A percentile compares a stretch with the other conserved stretches of the same genome.
Evolutionary conservation across 2,797 vertebrate species (phyloP).

Genomic region (Thripadectes ignobilis): DNA sequence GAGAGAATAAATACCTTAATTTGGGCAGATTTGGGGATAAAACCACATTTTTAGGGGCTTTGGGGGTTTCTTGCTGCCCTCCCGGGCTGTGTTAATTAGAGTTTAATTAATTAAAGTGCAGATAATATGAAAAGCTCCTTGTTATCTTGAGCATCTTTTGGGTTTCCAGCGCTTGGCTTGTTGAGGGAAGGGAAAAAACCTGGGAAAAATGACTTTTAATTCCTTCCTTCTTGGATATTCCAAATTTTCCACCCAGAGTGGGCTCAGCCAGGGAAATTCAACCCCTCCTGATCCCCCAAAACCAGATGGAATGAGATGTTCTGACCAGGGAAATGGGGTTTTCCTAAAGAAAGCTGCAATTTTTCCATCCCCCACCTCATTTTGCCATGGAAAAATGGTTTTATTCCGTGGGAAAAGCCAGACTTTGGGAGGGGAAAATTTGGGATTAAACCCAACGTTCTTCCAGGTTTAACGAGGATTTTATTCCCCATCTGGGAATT

Average conservation of each 20-base stretch:
- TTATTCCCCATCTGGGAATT: too few species aligned
- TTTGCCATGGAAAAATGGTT: neutral
- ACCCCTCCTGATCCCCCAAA: neutral
- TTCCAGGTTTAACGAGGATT: too few species aligned
- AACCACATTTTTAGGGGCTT: neutral
- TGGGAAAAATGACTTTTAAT: neutral
- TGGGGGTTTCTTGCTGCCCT: neutral
- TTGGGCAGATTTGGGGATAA: neutral
- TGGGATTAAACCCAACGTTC: neutral
- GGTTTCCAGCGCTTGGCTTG: neutral
- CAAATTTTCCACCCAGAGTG: neutral
- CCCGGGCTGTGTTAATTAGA: constrained; percentile 8
- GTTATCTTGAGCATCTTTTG: constrained; percentile 5
- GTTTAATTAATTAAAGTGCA: neutral
- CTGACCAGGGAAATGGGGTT: accelerated
- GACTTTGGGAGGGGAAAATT: neutral
- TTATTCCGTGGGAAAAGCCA: neutral
- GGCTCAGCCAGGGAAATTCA: neutral
- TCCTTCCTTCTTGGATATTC: neutral
- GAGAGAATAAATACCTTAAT: neutral
- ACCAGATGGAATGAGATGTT: neutral
- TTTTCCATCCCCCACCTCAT: neutral
- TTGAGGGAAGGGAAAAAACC: constrained; percentile 50
- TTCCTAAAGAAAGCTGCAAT: neutral
- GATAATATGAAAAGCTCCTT: neutral